phyloP scores from a whole-genome alignment of 2,113 vertebrate species.

The Oncorhynchus keta region DNA sequence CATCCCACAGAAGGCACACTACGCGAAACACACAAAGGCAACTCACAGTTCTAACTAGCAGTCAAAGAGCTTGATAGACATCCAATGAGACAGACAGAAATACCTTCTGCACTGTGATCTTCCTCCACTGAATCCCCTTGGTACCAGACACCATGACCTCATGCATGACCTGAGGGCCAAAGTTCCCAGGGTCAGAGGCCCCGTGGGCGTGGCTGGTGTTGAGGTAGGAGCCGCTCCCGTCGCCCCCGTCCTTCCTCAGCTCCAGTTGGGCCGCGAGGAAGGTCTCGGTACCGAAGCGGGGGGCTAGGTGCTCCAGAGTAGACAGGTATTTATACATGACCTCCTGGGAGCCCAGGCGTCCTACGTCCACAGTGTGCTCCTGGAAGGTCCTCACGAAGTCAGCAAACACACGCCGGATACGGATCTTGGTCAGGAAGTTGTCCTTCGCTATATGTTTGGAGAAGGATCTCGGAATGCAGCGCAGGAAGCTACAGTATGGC shows the following conservation, averaged over 20 bases:
- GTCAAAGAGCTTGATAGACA: neutral
- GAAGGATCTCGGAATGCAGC: slow-evolving; percentile 87
- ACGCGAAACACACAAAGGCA: neutral
- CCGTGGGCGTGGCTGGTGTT: slow-evolving; percentile 13
- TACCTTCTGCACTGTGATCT: slow-evolving; percentile 52
- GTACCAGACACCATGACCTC: slow-evolving; percentile 81
- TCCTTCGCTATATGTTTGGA: slow-evolving; percentile 76
- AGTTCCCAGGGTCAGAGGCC: slow-evolving; percentile 15
- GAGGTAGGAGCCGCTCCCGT: slow-evolving; percentile 53
- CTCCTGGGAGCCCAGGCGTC: slow-evolving; percentile 71
- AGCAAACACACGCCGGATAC: slow-evolving; percentile 79
- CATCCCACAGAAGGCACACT: neutral
- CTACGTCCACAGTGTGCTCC: slow-evolving; percentile 72
- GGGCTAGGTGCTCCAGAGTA: slow-evolving; percentile 82
- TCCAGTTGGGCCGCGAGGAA: slow-evolving; percentile 67
- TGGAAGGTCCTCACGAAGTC: slow-evolving; percentile 83
- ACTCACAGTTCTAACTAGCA: neutral
- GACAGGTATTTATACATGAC: slow-evolving; percentile 90
- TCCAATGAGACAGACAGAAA: neutral
- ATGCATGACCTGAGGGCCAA: slow-evolving; percentile 49
- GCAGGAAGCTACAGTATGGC: slow-evolving; percentile 75
- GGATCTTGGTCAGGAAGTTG: slow-evolving; percentile 78
- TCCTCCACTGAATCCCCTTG: slow-evolving; percentile 82
- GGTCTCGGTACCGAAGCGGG: slow-evolving; percentile 76
- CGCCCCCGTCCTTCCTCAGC: slow-evolving; percentile 53